phyloP scores from a whole-genome alignment of 2,797 vertebrate species.

The Alcedo atthis region DNA sequence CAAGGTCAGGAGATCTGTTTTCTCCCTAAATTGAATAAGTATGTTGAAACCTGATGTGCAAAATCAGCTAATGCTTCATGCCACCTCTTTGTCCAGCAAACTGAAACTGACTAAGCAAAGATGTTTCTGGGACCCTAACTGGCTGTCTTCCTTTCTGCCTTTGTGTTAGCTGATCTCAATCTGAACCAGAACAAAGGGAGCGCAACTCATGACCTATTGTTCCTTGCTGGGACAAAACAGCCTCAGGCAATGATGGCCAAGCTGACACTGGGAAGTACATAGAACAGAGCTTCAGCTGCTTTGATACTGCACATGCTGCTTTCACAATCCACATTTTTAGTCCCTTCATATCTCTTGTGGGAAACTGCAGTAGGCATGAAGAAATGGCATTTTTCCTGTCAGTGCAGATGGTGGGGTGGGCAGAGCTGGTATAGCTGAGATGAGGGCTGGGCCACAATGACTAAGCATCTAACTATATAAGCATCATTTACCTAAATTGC shows the following conservation, averaged over 20 bases:
- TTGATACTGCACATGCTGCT: slow-evolving; percentile 11
- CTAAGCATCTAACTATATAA: not conserved
- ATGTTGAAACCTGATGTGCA: not conserved
- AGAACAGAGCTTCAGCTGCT: slow-evolving; percentile 21
- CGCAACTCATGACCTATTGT: not conserved
- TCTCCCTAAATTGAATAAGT: not conserved
- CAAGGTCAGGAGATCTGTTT: not conserved
- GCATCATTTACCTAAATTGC: not conserved
- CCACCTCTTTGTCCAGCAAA: not conserved
- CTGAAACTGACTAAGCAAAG: not conserved
- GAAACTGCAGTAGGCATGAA: not conserved
- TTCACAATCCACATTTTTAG: not conserved
- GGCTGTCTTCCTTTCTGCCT: not conserved
- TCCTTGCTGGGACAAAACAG: not conserved
- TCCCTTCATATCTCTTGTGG: not conserved
- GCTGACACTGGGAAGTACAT: not conserved
- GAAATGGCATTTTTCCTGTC: not conserved
- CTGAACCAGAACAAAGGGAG: not conserved
- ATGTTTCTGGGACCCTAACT: not conserved
- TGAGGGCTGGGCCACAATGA: not conserved
- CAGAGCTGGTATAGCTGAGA: not conserved
- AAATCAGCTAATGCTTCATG: not conserved
- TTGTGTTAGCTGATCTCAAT: not conserved
- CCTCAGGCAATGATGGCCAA: not conserved
- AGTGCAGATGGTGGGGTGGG: not conserved